Conservation (phyloP, 1,140 invertebrate genomes). For the Lepeophtheirus salmonis region DNA sequence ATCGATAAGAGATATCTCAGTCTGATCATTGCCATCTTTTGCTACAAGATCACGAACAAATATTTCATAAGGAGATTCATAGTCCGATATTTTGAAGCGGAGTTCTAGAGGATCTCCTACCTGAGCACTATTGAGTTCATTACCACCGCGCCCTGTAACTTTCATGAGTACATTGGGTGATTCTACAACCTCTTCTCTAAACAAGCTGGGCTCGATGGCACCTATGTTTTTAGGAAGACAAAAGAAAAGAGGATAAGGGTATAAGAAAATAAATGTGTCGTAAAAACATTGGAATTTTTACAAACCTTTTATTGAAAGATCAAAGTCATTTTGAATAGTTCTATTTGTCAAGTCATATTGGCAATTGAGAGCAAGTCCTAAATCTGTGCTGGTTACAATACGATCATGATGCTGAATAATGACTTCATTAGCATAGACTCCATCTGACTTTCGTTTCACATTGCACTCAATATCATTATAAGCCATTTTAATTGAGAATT, state of each 20-base stretch:
- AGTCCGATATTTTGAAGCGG: slow-evolving; percentile 33
- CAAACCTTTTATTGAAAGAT: slow-evolving; percentile 28
- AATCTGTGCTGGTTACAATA: slow-evolving; percentile 35
- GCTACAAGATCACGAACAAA: slow-evolving; percentile 37
- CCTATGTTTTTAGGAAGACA: neutral
- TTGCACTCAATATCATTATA: slow-evolving; percentile 31
- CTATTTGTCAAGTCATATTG: slow-evolving; percentile 34
- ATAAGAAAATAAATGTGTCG: too few species aligned
- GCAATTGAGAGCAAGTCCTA: slow-evolving; percentile 34
- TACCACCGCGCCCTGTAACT: slow-evolving; percentile 32
- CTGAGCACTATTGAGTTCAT: slow-evolving; percentile 30
- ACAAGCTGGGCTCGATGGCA: slow-evolving; percentile 22
- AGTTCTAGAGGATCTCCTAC: slow-evolving; percentile 35
- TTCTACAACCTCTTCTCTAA: slow-evolving; percentile 32
- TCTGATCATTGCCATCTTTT: slow-evolving; percentile 33
- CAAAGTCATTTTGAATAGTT: slow-evolving; percentile 31
- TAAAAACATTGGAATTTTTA: too few species aligned
- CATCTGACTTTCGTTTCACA: slow-evolving; percentile 29
- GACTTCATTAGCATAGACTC: slow-evolving; percentile 29
- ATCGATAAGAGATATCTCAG: slow-evolving; percentile 34
- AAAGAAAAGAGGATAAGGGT: slow-evolving; percentile 21
- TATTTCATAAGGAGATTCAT: slow-evolving; percentile 34
- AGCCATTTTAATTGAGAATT: slow-evolving; percentile 29
- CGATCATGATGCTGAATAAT: slow-evolving; percentile 35
- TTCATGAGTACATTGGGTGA: slow-evolving; percentile 36